phyloP scores from a whole-genome alignment of 1,140 invertebrate genomes.

The Helicoverpa zea region DNA sequence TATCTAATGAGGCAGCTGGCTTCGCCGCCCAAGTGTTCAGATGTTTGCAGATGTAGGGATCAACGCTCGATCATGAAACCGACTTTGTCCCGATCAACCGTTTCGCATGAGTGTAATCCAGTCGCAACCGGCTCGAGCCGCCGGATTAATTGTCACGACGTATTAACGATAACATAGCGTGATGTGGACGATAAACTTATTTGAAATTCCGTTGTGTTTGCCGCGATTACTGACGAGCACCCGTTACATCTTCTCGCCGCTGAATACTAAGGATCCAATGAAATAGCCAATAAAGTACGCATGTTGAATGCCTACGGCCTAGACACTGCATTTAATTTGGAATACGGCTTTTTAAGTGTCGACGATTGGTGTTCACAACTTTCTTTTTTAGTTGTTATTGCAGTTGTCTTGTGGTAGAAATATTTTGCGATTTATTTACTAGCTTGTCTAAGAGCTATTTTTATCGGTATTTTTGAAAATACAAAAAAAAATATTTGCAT shows the following conservation, averaged over 20 bases:
- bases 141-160: conserved; percentile 65
- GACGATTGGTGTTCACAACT: background rate
- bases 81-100: conserved; percentile 64
- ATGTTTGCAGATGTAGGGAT: conserved; percentile 54
- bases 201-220: conserved; percentile 56
- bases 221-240: conserved; percentile 38
- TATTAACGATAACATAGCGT: conserved; percentile 66
- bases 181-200: conserved; percentile 60
- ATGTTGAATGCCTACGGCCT: background rate
- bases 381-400: conserved; percentile 6
- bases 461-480: no score
- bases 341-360: background rate
- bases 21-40: conserved; percentile 4
- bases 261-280: conserved; percentile 54
- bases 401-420: background rate
- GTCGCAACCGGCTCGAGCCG: conserved; percentile 62
- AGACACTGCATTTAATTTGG: conserved; percentile 24
- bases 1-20: background rate
- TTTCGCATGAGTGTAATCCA: conserved; percentile 59
- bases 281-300: conserved; percentile 47
- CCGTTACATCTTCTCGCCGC: conserved; percentile 45
- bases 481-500: no score
- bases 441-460: no score
- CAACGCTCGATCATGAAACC: conserved; percentile 63
- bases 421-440: background rate